phyloP scores from a whole-genome alignment of 1,140 invertebrate species.

The Conus betulinus region DNA sequence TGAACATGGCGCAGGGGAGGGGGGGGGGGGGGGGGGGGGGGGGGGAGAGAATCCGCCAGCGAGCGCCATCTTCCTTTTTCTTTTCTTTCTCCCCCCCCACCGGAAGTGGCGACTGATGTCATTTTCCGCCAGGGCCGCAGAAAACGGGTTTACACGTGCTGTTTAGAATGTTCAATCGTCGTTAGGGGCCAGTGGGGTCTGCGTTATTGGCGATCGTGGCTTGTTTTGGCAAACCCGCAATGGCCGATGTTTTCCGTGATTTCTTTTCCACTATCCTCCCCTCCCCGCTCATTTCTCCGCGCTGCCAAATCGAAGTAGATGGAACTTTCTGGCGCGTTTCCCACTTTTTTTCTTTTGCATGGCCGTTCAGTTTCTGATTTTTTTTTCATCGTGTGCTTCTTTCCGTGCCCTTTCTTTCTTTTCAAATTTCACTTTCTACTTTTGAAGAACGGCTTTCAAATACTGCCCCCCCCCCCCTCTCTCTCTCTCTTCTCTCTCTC shows the following conservation, averaged over 20 bases:
- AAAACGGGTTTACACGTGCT: conserved; percentile 26
- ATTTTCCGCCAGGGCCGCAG: conserved; percentile 5
- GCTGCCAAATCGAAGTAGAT: neutral
- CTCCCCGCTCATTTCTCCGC: neutral
- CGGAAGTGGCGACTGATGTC: conserved; percentile 14
- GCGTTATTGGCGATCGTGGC: neutral
- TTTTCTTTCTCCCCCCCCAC: neutral
- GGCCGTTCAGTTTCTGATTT: neutral
- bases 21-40: neutral
- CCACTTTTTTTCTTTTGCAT: neutral
- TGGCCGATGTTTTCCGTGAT: neutral
- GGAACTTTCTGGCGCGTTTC: neutral
- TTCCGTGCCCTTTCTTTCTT: neutral
- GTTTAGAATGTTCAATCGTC: conserved; percentile 20
- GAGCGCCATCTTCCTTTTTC: neutral
- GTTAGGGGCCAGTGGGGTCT: neutral
- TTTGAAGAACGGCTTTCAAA: neutral
- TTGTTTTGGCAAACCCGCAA: neutral
- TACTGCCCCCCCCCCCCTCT: neutral
- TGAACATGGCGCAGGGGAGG: neutral
- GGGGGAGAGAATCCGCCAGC: neutral
- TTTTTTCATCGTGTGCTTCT: neutral
- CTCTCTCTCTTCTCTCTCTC: neutral
- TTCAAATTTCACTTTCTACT: neutral
- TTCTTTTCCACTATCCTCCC: neutral